Percentiles rank a stretch among this genome's conserved stretches.
Evolutionary conservation across 2,888 invertebrate species (phyloP).

Genomic region (Dolichomitus sp.): DNA sequence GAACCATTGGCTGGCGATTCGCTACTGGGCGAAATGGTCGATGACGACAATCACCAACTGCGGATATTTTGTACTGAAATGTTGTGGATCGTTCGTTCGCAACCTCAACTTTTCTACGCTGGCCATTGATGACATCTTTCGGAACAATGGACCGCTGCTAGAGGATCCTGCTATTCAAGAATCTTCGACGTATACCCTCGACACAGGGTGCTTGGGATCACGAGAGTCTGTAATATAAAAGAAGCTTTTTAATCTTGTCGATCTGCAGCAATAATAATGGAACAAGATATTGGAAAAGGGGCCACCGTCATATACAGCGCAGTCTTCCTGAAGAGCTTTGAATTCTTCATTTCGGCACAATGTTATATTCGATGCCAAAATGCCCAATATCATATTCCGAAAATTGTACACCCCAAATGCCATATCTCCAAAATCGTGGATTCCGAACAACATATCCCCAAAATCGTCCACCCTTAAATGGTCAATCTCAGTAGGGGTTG

Average conservation of each 20-base stretch:
- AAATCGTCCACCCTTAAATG: no score
- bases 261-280: neutral
- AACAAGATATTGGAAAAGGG: neutral
- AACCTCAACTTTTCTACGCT: neutral
- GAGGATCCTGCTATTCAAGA: constrained; percentile 18
- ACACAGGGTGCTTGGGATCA: neutral
- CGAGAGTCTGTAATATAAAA: constrained; percentile 7
- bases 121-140: constrained; percentile 16
- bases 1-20: constrained; percentile 3
- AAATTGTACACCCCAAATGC: no score
- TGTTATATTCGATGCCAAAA: no score
- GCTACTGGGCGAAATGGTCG: neutral
- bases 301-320: neutral
- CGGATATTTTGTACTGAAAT: constrained; percentile 45
- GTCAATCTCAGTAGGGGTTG: no score
- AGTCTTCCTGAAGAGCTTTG: neutral
- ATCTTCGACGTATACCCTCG: neutral
- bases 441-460: no score
- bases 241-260: constrained; percentile 25
- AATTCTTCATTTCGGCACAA: neutral
- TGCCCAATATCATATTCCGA: no score
- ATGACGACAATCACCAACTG: constrained; percentile 17
- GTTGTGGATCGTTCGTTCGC: neutral
- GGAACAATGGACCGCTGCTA: constrained; percentile 7
- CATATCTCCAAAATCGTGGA: no score